Conservation (phyloP, 2,113 vertebrate genomes). For the Gavialis gangeticus region DNA sequence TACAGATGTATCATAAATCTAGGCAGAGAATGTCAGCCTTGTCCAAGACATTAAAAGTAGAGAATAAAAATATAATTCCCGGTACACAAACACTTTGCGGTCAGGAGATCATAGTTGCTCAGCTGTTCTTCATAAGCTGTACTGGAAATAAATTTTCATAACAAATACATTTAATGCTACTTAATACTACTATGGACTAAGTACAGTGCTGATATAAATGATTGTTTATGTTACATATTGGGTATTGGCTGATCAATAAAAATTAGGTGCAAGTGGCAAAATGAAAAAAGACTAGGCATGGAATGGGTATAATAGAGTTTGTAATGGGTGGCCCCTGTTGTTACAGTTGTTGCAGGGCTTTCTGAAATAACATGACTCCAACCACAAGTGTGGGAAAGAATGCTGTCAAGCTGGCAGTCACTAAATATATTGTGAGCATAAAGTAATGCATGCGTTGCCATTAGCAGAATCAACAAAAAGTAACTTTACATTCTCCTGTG, state of each 20-base stretch:
- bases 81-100: slow-evolving; percentile 72
- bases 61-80: slow-evolving; percentile 70
- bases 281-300: not conserved
- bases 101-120: slow-evolving; percentile 60
- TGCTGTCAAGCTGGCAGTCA: too few species aligned
- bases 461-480: too few species aligned
- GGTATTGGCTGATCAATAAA: slow-evolving; percentile 39
- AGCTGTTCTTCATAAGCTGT: slow-evolving; percentile 69
- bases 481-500: too few species aligned
- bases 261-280: slow-evolving; percentile 13
- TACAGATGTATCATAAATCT: slow-evolving; percentile 58
- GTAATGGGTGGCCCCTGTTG: too few species aligned
- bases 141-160: slow-evolving; percentile 71
- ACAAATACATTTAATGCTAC: slow-evolving; percentile 59
- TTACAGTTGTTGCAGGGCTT: too few species aligned
- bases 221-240: slow-evolving; percentile 32
- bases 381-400: too few species aligned
- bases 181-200: slow-evolving; percentile 29
- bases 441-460: too few species aligned
- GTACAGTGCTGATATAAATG: slow-evolving; percentile 31
- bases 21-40: slow-evolving; percentile 49
- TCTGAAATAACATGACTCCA: too few species aligned
- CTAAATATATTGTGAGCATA: too few species aligned
- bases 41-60: slow-evolving; percentile 67
- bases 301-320: not conserved